These are phyloP conservation scores for Ceratoteleas bidentatus DNA, from an alignment of 1,140 invertebrate species.

Conservation along the genomic window DNA sequence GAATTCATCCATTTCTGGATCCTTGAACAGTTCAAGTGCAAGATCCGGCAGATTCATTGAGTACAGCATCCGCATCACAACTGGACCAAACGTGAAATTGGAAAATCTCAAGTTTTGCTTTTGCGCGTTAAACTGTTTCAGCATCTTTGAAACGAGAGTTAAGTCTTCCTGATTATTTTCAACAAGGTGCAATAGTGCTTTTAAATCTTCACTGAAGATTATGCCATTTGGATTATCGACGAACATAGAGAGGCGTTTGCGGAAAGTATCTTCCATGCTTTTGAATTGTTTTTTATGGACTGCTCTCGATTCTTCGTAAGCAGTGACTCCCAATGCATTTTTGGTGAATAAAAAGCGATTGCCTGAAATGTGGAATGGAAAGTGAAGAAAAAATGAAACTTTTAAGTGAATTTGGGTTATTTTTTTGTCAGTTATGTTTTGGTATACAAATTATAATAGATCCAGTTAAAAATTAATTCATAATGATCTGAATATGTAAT, in stretches of 20 bases:
- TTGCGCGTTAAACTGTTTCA: constrained; percentile 87
- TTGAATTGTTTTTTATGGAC: constrained; percentile 82
- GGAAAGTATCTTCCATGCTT: constrained; percentile 84
- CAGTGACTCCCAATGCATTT: constrained; percentile 83
- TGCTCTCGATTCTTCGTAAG: constrained; percentile 82
- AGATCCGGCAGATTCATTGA: constrained; percentile 86
- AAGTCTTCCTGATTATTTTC: constrained; percentile 84
- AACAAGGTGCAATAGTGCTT: constrained; percentile 88
- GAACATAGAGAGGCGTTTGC: constrained; percentile 85
- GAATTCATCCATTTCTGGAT: constrained; percentile 83
- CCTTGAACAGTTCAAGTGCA: constrained; percentile 85
- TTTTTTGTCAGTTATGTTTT: no score
- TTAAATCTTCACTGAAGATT: constrained; percentile 92
- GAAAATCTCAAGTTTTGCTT: constrained; percentile 88
- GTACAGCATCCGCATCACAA: constrained; percentile 90
- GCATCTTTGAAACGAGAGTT: constrained; percentile 85
- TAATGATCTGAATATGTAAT: no score
- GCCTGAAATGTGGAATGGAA: constrained; percentile 7
- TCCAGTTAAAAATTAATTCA: no score
- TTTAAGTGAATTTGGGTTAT: no score
- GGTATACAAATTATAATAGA: no score
- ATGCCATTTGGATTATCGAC: constrained; percentile 82
- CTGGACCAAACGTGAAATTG: constrained; percentile 90
- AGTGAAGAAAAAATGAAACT: no score
- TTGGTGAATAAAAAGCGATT: constrained; percentile 81